Evolutionary conservation across 2,113 vertebrate species (phyloP).

Genomic region (Mugil cephalus): DNA sequence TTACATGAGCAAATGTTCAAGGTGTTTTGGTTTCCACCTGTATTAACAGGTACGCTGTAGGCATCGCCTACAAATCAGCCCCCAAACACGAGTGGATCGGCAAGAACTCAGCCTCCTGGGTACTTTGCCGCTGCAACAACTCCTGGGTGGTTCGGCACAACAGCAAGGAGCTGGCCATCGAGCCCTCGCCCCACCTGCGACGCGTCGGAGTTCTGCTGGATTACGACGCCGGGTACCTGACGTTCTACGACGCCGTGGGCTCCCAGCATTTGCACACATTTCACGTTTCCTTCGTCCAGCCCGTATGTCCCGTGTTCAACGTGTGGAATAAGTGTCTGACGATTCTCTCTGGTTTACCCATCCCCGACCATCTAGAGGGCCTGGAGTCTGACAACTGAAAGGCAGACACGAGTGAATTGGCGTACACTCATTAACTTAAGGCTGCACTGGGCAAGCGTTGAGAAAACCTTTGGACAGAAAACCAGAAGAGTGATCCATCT

Average conservation of each 20-base stretch:
- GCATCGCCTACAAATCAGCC: constrained; percentile 95
- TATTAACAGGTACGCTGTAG: constrained; percentile 94
- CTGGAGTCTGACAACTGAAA: constrained; percentile 87
- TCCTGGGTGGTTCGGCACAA: constrained; percentile 96
- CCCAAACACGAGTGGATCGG: constrained; percentile 98
- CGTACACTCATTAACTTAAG: constrained; percentile 31
- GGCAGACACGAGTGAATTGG: neutral
- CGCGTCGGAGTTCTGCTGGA: constrained; percentile 94
- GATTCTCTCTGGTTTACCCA: constrained; percentile 96
- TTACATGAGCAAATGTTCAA: neutral
- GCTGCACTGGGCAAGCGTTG: constrained; percentile 45
- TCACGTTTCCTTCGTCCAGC: constrained; percentile 92
- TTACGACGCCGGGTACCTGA: constrained; percentile 93
- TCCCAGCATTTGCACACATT: constrained; percentile 97
- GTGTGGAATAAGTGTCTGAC: constrained; percentile 99
- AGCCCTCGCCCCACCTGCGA: constrained; percentile 94
- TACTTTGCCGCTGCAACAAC: constrained; percentile 97
- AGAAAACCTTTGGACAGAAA: constrained; percentile 6
- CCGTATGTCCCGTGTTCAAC: constrained; percentile 96
- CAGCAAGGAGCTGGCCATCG: constrained; percentile 94
- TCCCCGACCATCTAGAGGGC: constrained; percentile 96
- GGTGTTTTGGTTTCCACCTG: too few species aligned
- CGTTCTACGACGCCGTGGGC: constrained; percentile 97
- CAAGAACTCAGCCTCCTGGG: constrained; percentile 97
- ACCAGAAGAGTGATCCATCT: neutral